These are phyloP conservation scores for Dryococelus australis DNA, from an alignment of 2,888 invertebrate species.

Conservation along the genomic window DNA sequence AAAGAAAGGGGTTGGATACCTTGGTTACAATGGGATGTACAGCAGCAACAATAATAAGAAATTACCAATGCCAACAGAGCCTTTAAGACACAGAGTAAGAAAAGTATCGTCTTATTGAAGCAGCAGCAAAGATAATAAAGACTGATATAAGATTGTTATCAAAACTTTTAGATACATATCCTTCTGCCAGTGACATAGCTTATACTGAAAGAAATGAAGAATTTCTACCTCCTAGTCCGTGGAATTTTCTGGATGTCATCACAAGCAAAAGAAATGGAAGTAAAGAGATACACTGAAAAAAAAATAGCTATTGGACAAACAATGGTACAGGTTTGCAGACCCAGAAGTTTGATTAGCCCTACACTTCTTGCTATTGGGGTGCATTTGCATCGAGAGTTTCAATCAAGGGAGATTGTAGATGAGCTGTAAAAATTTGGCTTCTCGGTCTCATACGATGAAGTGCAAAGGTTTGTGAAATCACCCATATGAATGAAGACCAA, in stretches of 20 bases:
- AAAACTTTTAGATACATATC: not conserved
- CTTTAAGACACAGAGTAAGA: not conserved
- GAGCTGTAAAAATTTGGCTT: not conserved
- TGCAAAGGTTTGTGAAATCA: constrained; percentile 11
- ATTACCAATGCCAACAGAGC: not conserved
- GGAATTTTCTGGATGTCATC: not conserved
- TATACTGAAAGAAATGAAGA: not conserved
- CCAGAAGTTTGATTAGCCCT: not conserved
- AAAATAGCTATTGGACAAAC: not conserved
- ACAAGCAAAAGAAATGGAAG: not conserved
- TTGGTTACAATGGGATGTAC: not conserved
- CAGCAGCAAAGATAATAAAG: not conserved
- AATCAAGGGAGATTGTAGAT: not conserved
- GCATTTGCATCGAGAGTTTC: not conserved
- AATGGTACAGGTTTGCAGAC: not conserved
- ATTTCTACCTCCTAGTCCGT: not conserved
- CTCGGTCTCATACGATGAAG: not conserved
- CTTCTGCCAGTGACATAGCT: not conserved
- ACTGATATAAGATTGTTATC: not conserved
- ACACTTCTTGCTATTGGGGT: not conserved
- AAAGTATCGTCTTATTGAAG: not conserved
- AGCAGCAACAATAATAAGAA: not conserved
- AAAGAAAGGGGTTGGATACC: not conserved
- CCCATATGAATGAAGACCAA: not conserved
- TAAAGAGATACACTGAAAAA: not conserved